Conservation (phyloP, 2,113 vertebrate species). For the Kryptolebias marmoratus region DNA sequence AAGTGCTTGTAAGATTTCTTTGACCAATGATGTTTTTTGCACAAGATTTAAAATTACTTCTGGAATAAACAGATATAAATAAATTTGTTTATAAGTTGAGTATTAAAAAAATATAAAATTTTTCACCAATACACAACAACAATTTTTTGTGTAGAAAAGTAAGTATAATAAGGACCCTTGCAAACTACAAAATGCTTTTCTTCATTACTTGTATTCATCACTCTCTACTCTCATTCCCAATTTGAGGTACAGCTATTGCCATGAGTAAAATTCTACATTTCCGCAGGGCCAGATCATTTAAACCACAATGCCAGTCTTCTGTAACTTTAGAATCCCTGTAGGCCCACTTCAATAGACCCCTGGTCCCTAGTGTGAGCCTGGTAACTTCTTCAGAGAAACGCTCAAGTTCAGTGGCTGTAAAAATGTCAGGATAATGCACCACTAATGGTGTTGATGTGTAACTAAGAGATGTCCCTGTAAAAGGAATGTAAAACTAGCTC, state of each 20-base stretch:
- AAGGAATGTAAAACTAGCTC: conserved; percentile 37
- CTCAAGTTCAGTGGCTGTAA: conserved; percentile 44
- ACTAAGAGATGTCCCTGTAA: conserved; percentile 44
- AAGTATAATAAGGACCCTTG: too few relatives aligned
- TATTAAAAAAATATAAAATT: too few relatives aligned
- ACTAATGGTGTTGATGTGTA: conserved; percentile 62
- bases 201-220: conserved; percentile 21
- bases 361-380: conserved; percentile 51
- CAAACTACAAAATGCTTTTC: conserved; percentile 25
- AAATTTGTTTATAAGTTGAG: too few relatives aligned
- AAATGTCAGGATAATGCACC: conserved; percentile 64
- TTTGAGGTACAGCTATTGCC: conserved; percentile 70
- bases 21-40: too few relatives aligned
- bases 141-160: too few relatives aligned
- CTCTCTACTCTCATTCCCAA: conserved; percentile 52
- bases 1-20: too few relatives aligned
- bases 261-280: conserved; percentile 77
- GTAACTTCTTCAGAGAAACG: conserved; percentile 57
- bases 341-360: conserved; percentile 59
- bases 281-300: conserved; percentile 71
- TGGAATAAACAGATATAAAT: too few relatives aligned
- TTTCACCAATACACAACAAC: too few relatives aligned
- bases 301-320: conserved; percentile 70
- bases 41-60: too few relatives aligned
- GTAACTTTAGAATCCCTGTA: conserved; percentile 74